Conservation (phyloP, 2,113 vertebrate species). For the Xyliphius kryptos region DNA sequence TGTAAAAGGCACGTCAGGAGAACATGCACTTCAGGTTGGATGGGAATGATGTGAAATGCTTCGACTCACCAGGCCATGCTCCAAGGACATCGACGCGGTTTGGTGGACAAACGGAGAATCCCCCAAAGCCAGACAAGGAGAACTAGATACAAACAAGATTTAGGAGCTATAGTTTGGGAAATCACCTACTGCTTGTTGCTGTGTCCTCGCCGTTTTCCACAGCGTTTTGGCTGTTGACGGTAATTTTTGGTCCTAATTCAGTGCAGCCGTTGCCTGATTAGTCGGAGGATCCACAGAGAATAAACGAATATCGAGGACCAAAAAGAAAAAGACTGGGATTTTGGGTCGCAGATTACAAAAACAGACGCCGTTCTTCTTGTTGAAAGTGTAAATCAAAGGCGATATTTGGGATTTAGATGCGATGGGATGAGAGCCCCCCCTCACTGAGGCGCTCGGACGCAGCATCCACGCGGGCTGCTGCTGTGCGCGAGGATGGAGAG, state of each 20-base stretch:
- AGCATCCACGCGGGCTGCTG: constrained; percentile 57
- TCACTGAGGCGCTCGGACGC: constrained; percentile 59
- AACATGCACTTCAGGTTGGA: constrained; percentile 9
- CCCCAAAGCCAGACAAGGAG: constrained; percentile 29
- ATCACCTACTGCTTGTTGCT: constrained; percentile 29
- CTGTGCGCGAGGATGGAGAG: constrained; percentile 40
- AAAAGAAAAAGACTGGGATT: constrained; percentile 25
- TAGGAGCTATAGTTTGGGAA: constrained; percentile 7
- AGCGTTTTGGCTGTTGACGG: constrained; percentile 20
- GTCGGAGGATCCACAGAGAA: constrained; percentile 43
- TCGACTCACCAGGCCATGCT: constrained; percentile 53
- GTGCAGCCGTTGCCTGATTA: constrained; percentile 44
- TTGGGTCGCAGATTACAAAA: constrained; percentile 15
- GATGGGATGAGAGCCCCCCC: constrained; percentile 48
- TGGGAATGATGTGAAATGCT: constrained; percentile 35
- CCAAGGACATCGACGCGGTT: constrained; percentile 50
- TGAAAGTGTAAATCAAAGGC: constrained; percentile 46
- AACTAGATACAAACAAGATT: constrained; percentile 27
- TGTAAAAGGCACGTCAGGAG: neutral
- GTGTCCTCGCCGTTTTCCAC: constrained; percentile 13
- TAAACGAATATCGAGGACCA: constrained; percentile 35
- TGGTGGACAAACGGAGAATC: too few species aligned
- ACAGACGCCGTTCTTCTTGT: constrained; percentile 21
- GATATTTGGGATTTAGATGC: constrained; percentile 61
- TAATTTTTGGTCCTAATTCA: constrained; percentile 37